phyloP scores from a whole-genome alignment of 2,888 invertebrate species.

The Tenthredo scrophulariae region DNA sequence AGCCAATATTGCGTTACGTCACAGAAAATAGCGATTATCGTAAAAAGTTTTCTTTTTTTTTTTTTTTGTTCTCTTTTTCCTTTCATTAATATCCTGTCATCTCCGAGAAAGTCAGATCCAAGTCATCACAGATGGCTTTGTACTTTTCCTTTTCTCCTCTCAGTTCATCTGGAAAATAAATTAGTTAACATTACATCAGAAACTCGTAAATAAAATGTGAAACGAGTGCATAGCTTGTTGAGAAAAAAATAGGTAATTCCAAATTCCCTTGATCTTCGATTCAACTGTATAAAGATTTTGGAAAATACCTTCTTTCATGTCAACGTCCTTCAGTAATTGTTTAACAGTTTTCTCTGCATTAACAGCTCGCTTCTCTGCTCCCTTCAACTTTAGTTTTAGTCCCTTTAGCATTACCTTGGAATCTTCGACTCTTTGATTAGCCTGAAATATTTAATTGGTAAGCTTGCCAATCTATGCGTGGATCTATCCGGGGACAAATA shows the following conservation, averaged over 20 bases:
- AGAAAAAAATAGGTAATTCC: too few relatives aligned
- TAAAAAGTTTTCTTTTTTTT: not conserved
- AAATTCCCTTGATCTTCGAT: not conserved
- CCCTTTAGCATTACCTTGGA: slow-evolving; percentile 74
- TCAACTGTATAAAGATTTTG: not conserved
- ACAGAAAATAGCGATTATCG: slow-evolving; percentile 10
- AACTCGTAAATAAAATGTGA: slow-evolving; percentile 38
- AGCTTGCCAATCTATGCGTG: slow-evolving; percentile 28
- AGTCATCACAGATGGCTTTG: slow-evolving; percentile 88
- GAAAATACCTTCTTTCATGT: slow-evolving; percentile 73
- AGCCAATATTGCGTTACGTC: slow-evolving; percentile 3
- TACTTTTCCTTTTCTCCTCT: slow-evolving; percentile 88
- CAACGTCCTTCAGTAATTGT: slow-evolving; percentile 73
- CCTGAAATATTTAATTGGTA: slow-evolving; percentile 63
- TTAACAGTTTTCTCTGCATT: slow-evolving; percentile 74
- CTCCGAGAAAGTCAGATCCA: slow-evolving; percentile 88
- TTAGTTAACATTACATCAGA: slow-evolving; percentile 30
- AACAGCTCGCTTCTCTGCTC: slow-evolving; percentile 75
- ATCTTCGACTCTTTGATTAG: slow-evolving; percentile 76
- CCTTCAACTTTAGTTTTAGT: slow-evolving; percentile 71
- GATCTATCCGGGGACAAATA: slow-evolving; percentile 28
- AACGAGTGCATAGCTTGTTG: not conserved
- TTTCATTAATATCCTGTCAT: slow-evolving; percentile 84
- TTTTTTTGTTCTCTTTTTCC: not conserved
- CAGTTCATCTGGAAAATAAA: slow-evolving; percentile 79